Conservation (phyloP, 2,113 vertebrate genomes). For the Pseudorasbora parva region DNA sequence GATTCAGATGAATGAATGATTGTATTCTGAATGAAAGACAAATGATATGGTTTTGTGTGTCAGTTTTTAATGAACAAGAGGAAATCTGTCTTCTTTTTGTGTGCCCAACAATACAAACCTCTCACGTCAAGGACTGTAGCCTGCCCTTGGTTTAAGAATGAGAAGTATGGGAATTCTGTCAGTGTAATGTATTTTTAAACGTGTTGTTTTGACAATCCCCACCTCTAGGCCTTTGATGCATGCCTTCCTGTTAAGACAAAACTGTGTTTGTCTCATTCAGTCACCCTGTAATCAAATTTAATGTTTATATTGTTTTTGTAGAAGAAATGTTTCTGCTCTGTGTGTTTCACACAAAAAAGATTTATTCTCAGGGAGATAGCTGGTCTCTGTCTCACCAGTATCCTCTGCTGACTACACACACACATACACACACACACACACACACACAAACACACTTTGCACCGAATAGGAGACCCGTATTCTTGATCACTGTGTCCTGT, state of each 20-base stretch:
- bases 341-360: slow-evolving; percentile 38
- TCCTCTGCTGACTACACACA: slow-evolving; percentile 59
- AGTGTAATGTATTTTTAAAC: not conserved
- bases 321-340: slow-evolving; percentile 30
- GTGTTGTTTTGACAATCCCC: slow-evolving; percentile 35
- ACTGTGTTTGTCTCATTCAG: not conserved
- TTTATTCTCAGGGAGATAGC: slow-evolving; percentile 75
- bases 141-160: slow-evolving; percentile 11
- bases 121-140: not conserved
- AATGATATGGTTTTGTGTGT: not conserved
- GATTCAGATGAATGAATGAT: not conserved
- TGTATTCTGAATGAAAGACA: not conserved
- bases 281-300: not conserved
- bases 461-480: slow-evolving; percentile 77
- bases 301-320: slow-evolving; percentile 6
- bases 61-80: not conserved
- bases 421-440: slow-evolving; percentile 3
- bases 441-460: slow-evolving; percentile 63
- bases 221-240: slow-evolving; percentile 25
- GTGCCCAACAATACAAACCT: not conserved
- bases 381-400: slow-evolving; percentile 67
- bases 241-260: not conserved
- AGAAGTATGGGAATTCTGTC: slow-evolving; percentile 4
- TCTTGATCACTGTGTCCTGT: slow-evolving; percentile 79
- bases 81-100: not conserved